Evolutionary conservation across 2,888 invertebrate genomes (phyloP).

Genomic region (Lamellibrachia columna): DNA sequence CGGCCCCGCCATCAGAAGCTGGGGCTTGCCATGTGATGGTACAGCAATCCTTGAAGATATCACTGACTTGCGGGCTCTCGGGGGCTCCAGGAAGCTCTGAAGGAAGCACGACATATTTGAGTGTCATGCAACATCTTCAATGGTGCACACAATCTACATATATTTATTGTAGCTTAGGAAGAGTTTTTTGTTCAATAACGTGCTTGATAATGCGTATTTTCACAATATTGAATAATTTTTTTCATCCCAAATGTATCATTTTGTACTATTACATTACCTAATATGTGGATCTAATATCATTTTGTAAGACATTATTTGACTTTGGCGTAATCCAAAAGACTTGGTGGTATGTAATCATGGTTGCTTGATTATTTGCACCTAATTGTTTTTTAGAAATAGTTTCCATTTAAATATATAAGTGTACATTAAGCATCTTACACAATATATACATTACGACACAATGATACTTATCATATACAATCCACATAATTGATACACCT

Average conservation of each 20-base stretch:
- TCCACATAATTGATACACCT: background rate
- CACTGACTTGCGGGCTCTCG: conserved; percentile 33
- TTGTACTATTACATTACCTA: background rate
- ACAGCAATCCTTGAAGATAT: conserved; percentile 46
- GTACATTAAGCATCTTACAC: background rate
- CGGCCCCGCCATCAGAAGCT: conserved; percentile 59
- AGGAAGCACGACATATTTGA: background rate
- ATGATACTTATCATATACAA: background rate
- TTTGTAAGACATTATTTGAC: background rate
- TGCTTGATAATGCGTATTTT: background rate
- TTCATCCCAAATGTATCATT: background rate
- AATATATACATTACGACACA: background rate
- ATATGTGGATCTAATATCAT: background rate
- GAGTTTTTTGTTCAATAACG: background rate
- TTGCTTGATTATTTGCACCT: background rate
- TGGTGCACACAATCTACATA: background rate
- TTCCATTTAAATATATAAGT: background rate
- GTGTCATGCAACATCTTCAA: background rate
- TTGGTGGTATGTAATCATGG: background rate
- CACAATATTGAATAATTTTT: background rate
- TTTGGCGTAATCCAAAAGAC: background rate
- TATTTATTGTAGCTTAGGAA: background rate
- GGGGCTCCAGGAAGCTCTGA: conserved; percentile 41
- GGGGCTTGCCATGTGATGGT: conserved; percentile 62
- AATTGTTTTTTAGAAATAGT: background rate